These are phyloP conservation scores for Drosophila kambysellisi DNA, from an alignment of 2,888 invertebrate genomes.

Conservation along the genomic window DNA sequence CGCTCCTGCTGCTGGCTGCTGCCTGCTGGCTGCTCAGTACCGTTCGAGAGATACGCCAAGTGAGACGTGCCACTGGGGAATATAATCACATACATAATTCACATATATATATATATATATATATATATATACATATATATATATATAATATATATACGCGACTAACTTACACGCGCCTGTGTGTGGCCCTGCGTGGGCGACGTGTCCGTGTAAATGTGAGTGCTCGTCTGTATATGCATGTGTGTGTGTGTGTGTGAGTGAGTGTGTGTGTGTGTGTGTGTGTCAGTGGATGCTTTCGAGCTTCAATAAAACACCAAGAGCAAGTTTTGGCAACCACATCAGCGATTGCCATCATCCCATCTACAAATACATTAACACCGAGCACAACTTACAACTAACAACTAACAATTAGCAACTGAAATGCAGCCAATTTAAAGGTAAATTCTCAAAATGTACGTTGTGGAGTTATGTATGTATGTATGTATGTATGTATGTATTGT, in stretches of 20 bases:
- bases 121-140: constrained; percentile 1
- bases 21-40: constrained; percentile 61
- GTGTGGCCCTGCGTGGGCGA: constrained; percentile 39
- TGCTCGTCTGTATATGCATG: neutral
- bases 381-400: constrained; percentile 37
- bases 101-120: constrained; percentile 2
- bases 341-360: constrained; percentile 21
- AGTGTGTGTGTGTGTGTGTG: constrained; percentile 17
- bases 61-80: constrained; percentile 55
- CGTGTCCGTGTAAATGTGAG: constrained; percentile 2
- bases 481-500: neutral
- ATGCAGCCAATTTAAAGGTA: constrained; percentile 41
- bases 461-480: neutral
- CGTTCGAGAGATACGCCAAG: constrained; percentile 69
- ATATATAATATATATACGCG: neutral
- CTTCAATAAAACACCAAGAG: constrained; percentile 65
- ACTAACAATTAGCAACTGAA: constrained; percentile 41
- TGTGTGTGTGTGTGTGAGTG: constrained; percentile 2
- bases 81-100: neutral
- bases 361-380: constrained; percentile 9
- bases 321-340: constrained; percentile 57
- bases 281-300: constrained; percentile 50
- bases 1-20: constrained; percentile 16
- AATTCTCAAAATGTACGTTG: neutral
- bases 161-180: constrained; percentile 18